Base-by-base conservation (phyloP, 2,113 vertebrate genomes). In the Balaeniceps rex region DNA sequence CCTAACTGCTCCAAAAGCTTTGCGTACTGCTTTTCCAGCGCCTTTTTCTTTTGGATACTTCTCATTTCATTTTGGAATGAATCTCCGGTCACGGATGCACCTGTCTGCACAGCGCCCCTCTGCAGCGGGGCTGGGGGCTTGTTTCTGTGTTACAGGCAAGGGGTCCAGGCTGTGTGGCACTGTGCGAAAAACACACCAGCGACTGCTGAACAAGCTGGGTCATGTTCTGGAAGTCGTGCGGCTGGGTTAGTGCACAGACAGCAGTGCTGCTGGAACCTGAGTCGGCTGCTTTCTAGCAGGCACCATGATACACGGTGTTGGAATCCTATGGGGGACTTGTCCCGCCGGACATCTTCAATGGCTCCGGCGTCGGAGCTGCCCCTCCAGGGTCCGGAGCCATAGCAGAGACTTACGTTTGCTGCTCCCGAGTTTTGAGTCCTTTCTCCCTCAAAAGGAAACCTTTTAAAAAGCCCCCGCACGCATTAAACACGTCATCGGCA, bases 221-320 rank as follows among this genome's bases (percentile, higher is more conserved):
- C 93, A 70, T 19, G 92, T 93, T 89, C 87, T 96, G 92, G 93
- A 94, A 93, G 96, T 83, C 1, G 18, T 80, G 83, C 13, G 22
- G 65, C 81, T 46, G 57, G 75, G 87, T 29, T 83, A 88, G 72
- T 13, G 33, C 58, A 28, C 38, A 49, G 52, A 7, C 38, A 42
- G 83, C 83, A 84, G 74, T 0, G 1, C 70, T 79, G 88, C 71
- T 0, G 0, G 79, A 83, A 55, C 78, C 91, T 36, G 70, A 90
- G 88, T 85, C 1, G 1, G n/a, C 78, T 60, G 44, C 83, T 83
- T 71, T 85, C 34, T 55, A 85, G 83, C 65, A 70, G 83, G 46
- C 19, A 0, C 36, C 2, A 12, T 61, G 61, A 44, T 75, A 44
- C 1, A 34, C 0, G 1, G 21, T 2, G 0, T n/a, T 4, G 2